Evolutionary conservation across 53 echinoderm and acorn worm species (phyloP), one percentile per base, ranked within the genome.

Genomic region (Arbacia lixula): DNA sequence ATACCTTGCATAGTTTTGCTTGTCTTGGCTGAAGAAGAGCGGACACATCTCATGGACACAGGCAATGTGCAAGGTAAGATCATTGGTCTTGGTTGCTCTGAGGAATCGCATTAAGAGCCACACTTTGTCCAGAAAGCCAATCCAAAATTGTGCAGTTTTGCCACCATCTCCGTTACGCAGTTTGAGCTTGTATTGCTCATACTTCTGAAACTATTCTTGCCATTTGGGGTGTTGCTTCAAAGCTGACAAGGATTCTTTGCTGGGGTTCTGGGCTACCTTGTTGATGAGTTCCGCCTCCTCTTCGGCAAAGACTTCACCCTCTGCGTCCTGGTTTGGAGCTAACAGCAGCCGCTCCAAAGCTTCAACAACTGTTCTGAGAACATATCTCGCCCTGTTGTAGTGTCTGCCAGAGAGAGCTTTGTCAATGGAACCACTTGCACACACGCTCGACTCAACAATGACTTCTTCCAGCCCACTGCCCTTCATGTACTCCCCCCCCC

Each of bases 381-480:
- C 84, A 26, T 68, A 56, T 39, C 54, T 46, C 17, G 85, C 77
- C 65, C 89, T 75, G 66, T 85, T 89, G 81, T 66, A 85, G 79
- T 90, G 85, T 63, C 50, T 67, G 49, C 89, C 67, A 65, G 58
- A 30, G 31, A 89, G 60, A 12, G 85, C 89, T 85, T 46, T 89
- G 3, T 89, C 89, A 49, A 88, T 72, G 1, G 88, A 88, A 0
- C 88, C 88, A 63, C 75, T 84, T 2, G 84, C 84, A 83, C 88
- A 88, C 9, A 88, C 73, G 16, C 73, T 51, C 1, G 88, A 73
- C 33, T 87, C 87, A 29, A 87, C 66, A 0, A 87, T 27, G 40
- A 87, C 71, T 20, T 89, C 76, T 67, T 85, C 87, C 4, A 87
- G 33, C 2, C 87, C 81, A 52, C 87, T 87, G 12, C 81, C 78